phyloP scores from a whole-genome alignment of 1,140 invertebrate genomes.

The Heliconius himera region DNA sequence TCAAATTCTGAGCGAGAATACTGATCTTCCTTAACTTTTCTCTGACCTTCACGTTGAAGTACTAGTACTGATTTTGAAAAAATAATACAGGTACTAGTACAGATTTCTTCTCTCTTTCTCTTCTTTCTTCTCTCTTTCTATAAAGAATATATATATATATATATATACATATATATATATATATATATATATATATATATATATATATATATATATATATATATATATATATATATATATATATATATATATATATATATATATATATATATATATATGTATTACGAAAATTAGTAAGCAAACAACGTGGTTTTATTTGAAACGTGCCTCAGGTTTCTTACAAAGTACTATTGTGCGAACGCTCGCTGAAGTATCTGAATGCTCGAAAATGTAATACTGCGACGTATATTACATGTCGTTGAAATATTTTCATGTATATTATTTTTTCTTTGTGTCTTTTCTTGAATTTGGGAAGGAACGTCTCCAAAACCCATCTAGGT shows the following conservation, averaged over 20 bases:
- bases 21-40: neutral
- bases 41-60: neutral
- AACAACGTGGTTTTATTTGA: neutral
- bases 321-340: neutral
- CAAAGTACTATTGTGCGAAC: conserved; percentile 10
- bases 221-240: no score
- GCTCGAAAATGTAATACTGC: neutral
- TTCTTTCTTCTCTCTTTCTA: no score
- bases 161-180: no score
- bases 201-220: no score
- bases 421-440: neutral
- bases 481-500: neutral
- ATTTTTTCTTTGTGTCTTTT: neutral
- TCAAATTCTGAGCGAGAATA: neutral
- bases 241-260: no score
- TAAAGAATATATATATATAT: no score
- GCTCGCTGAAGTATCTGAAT: conserved; percentile 4
- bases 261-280: no score
- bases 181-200: no score
- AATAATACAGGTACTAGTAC: neutral
- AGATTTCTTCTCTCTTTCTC: no score
- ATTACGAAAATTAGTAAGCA: neutral
- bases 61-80: neutral
- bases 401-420: neutral
- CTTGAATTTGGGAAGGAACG: neutral